Base-by-base conservation (phyloP, 2,113 vertebrate genomes). In the Psammodynastes pulverulentus region DNA sequence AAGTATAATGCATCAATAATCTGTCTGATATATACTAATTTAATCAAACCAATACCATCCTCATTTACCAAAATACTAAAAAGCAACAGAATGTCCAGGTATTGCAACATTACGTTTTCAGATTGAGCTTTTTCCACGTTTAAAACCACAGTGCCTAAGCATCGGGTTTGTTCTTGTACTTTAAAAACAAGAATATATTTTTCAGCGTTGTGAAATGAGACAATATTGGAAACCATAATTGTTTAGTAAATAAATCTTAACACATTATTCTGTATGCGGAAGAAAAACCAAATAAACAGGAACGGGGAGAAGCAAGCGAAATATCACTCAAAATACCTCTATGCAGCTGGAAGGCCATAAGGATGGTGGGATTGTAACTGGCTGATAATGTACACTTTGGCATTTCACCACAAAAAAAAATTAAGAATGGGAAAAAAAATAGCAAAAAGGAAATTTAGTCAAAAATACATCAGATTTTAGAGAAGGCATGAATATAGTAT, bases 201-300 rank as follows among this genome's bases (percentile, higher is more conserved):
- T 84, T 34, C 92, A 91, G 88, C 51, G 91, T n/a, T 51, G 1
- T 0, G 3, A 67, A 53, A 29, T 29, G 26, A 88, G 89, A 93
- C 91, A 56, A 92, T 93, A 53, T 9, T 48, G 58, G 84, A 89
- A 48, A 9, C 19, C 5, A 9, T 56, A 58, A 6, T 48, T 92
- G 46, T 90, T 90, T 86, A 72, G 84, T 67, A 92, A 92, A 92
- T 62, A 62, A 48, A 90, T 67, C 88, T 10, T 10, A 86, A 56
- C 54, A 86, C 46, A 67, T 84, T 48, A 89, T 23, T 21, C n/a
- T 90, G 72, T 13, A 88, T 49, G n/a, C 53, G 19, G 46, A 92
- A 91, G 86, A 84, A 92, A 86, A 95, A 48, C 8, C 91, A 87
- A 56, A 87, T 90, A 88, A 17, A 7, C 45, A 89, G n/a, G 21